Conservation (phyloP, 1,140 invertebrate genomes). For the Plutomurus gul region DNA sequence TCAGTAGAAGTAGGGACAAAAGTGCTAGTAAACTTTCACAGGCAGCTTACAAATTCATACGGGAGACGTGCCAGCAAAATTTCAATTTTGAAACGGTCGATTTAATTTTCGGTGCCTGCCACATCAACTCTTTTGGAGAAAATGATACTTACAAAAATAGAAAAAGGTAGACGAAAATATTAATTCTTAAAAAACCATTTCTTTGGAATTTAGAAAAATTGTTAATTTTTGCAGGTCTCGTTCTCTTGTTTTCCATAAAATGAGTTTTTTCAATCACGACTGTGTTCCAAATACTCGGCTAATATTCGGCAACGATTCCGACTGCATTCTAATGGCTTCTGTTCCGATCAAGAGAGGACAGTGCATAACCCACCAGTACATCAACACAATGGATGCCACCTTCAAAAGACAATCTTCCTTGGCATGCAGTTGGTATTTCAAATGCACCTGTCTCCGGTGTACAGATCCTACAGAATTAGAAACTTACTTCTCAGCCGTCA, state of each 20-base stretch:
- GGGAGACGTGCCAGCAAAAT: background rate
- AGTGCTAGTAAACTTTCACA: background rate
- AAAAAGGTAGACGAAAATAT: background rate
- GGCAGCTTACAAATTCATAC: background rate
- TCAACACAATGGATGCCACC: background rate
- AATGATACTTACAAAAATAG: background rate
- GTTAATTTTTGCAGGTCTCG: no score
- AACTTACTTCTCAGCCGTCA: background rate
- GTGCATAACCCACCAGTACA: background rate
- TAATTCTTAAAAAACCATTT: no score
- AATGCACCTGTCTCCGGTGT: background rate
- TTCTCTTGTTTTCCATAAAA: background rate
- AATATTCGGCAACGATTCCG: background rate
- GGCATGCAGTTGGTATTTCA: background rate
- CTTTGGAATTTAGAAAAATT: no score
- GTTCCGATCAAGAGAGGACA: background rate
- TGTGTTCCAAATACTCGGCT: background rate
- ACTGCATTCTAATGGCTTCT: background rate
- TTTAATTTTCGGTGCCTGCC: background rate
- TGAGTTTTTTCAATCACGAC: background rate
- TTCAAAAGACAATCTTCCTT: background rate
- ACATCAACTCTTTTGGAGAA: background rate
- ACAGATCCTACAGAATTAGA: background rate
- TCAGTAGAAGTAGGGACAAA: background rate
- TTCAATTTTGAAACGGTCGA: background rate